phyloP scores from a whole-genome alignment of 1,140 invertebrate genomes.

The Drosophila suzukii region DNA sequence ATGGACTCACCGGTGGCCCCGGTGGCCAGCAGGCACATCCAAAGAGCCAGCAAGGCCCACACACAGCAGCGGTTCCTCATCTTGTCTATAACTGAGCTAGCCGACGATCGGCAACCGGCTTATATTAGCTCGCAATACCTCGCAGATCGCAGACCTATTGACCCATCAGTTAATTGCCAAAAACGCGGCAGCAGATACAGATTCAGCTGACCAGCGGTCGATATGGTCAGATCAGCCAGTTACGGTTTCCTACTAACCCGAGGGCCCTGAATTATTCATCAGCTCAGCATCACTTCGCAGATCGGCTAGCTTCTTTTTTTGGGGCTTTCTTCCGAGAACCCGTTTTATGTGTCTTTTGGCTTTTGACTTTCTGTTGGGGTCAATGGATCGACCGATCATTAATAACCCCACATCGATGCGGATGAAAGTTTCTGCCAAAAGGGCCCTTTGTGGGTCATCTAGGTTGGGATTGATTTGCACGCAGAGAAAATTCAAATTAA shows the following conservation, averaged over 20 bases:
- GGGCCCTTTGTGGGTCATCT: constrained; percentile 29
- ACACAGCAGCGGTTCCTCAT: constrained; percentile 61
- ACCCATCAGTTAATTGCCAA: constrained; percentile 71
- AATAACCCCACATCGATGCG: constrained; percentile 35
- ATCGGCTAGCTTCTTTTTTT: not conserved
- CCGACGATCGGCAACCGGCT: constrained; percentile 30
- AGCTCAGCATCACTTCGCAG: constrained; percentile 9
- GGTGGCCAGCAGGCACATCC: constrained; percentile 48
- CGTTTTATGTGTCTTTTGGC: constrained; percentile 9
- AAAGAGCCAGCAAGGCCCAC: constrained; percentile 27
- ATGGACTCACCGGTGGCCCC: constrained; percentile 46
- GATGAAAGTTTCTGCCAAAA: constrained; percentile 38
- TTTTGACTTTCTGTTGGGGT: constrained; percentile 43
- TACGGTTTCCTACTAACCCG: constrained; percentile 45
- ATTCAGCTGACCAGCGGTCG: not conserved
- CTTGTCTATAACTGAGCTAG: constrained; percentile 57
- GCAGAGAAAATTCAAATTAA: not conserved
- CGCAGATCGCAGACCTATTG: constrained; percentile 50
- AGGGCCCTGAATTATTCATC: constrained; percentile 70
- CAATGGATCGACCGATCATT: constrained; percentile 45
- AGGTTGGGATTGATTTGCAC: not conserved
- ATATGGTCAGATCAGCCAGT: not conserved
- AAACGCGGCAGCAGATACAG: constrained; percentile 2
- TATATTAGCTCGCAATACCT: constrained; percentile 64
- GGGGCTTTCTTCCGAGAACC: constrained; percentile 34